A percentile compares a stretch with the other conserved stretches of the same genome.
Evolutionary conservation across 2,888 invertebrate species (phyloP).

Genomic region (Diarsia rubi): DNA sequence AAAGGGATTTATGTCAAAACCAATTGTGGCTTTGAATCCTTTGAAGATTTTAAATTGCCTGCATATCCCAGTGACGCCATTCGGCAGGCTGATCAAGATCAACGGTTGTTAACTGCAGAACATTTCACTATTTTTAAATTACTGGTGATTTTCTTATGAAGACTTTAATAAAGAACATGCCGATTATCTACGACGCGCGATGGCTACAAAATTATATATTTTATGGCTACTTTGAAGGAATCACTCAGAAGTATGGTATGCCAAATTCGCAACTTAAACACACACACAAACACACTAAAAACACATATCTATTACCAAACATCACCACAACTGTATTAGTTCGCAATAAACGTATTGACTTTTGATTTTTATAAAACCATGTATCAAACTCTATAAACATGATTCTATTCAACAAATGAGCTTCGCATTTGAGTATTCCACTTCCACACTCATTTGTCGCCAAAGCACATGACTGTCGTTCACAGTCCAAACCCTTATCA

Average conservation of each 20-base stretch:
- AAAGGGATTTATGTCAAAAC: conserved; percentile 16
- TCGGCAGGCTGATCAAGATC: too few species aligned
- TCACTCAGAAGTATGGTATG: neutral
- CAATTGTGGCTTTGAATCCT: conserved; percentile 2
- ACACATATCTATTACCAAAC: too few species aligned
- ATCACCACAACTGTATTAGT: too few species aligned
- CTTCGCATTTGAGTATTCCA: conserved; percentile 25
- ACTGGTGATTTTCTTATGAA: neutral
- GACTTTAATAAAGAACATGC: neutral
- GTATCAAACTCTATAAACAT: neutral
- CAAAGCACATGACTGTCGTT: conserved; percentile 46
- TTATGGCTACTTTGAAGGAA: neutral
- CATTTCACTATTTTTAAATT: neutral
- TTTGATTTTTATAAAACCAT: neutral
- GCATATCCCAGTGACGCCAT: neutral
- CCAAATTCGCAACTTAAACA: too few species aligned
- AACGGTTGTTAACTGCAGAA: neutral
- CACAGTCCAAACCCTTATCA: conserved; percentile 56
- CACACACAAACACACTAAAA: too few species aligned
- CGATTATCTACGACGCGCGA: neutral
- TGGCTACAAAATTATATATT: neutral
- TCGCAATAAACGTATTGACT: too few species aligned
- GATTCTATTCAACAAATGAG: conserved; percentile 20
- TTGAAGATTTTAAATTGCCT: conserved; percentile 15
- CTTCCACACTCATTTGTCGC: conserved; percentile 39